Conservation (phyloP, 2,888 invertebrate species). For the Griposia aprilina region DNA sequence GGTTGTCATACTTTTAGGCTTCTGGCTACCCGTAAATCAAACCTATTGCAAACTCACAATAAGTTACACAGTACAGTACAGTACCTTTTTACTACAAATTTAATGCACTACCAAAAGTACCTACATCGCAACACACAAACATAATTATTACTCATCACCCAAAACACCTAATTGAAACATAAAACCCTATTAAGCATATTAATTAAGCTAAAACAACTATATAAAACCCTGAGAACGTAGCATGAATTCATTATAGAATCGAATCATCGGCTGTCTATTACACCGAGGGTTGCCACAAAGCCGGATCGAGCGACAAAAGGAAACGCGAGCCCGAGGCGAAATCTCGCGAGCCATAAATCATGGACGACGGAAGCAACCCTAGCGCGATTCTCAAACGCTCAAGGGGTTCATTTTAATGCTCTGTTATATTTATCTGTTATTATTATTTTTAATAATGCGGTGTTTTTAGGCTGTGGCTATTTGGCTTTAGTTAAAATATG, state of each 20-base stretch:
- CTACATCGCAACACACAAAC: not conserved
- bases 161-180: conserved; percentile 62
- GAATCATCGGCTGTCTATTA: conserved; percentile 78
- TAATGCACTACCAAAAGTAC: not conserved
- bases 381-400: conserved; percentile 73
- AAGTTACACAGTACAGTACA: too few relatives aligned
- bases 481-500: not conserved
- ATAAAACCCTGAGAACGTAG: conserved; percentile 66
- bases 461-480: conserved; percentile 17
- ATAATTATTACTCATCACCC: conserved; percentile 35
- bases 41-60: not conserved
- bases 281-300: conserved; percentile 78
- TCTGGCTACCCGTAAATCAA: not conserved
- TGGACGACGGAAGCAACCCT: conserved; percentile 80
- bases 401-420: conserved; percentile 81
- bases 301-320: conserved; percentile 77
- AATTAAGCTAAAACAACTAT: conserved; percentile 70
- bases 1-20: not conserved
- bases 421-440: conserved; percentile 69
- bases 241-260: conserved; percentile 74
- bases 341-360: conserved; percentile 84
- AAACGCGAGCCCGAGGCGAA: conserved; percentile 77
- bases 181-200: conserved; percentile 68
- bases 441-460: conserved; percentile 63
- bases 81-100: not conserved